Conservation (phyloP, 2,888 invertebrate species). For the Ormyrus rosae region DNA sequence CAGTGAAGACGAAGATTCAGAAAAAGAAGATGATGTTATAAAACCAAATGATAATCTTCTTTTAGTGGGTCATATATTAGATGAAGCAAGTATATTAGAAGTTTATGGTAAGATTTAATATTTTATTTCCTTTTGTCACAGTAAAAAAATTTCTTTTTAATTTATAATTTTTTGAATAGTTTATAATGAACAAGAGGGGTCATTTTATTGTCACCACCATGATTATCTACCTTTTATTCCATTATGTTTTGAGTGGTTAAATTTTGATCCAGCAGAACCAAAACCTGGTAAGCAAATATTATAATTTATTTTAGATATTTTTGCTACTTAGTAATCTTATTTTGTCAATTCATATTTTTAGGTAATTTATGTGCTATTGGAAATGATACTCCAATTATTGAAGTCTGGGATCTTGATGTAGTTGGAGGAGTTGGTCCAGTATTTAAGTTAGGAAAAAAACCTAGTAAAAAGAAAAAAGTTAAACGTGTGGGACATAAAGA, state of each 20-base stretch:
- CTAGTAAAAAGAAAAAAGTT: slow-evolving; percentile 84
- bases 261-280: slow-evolving; percentile 88
- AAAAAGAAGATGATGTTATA: slow-evolving; percentile 93
- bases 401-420: slow-evolving; percentile 98
- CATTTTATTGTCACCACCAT: slow-evolving; percentile 96
- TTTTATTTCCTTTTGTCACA: slow-evolving; percentile 25
- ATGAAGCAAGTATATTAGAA: slow-evolving; percentile 91
- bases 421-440: slow-evolving; percentile 94
- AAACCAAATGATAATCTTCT: slow-evolving; percentile 93
- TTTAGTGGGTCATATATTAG: slow-evolving; percentile 90
- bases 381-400: slow-evolving; percentile 93
- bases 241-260: slow-evolving; percentile 94
- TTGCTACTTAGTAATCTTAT: slow-evolving; percentile 47
- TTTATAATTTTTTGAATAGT: slow-evolving; percentile 78
- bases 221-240: slow-evolving; percentile 92
- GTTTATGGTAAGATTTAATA: slow-evolving; percentile 82
- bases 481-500: slow-evolving; percentile 88
- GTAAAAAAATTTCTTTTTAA: slow-evolving; percentile 20
- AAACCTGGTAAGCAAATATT: slow-evolving; percentile 48
- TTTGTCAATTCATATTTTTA: slow-evolving; percentile 84
- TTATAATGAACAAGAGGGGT: slow-evolving; percentile 91
- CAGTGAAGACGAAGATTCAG: slow-evolving; percentile 79
- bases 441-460: slow-evolving; percentile 86
- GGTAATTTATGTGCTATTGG: slow-evolving; percentile 95
- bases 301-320: slow-evolving; percentile 11